These are phyloP conservation scores for Cuculus canorus DNA, from an alignment of 2,797 vertebrate genomes.

Conservation along the genomic window DNA sequence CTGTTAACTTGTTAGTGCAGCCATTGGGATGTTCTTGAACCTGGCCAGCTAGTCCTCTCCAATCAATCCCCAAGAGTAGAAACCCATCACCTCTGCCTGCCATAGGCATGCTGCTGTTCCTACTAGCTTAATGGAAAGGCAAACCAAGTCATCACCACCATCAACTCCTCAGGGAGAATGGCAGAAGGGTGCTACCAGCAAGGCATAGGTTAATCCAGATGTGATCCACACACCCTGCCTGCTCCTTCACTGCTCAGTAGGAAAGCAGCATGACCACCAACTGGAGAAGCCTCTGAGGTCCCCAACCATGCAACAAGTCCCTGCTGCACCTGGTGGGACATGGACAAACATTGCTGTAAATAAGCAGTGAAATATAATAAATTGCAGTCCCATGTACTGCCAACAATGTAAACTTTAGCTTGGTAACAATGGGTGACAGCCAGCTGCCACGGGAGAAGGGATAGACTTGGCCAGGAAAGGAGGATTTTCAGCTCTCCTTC, in stretches of 20 bases:
- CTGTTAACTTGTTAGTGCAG: neutral
- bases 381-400: neutral
- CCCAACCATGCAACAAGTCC: no score
- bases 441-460: neutral
- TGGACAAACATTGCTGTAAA: neutral
- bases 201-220: neutral
- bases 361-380: neutral
- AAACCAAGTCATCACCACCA: neutral
- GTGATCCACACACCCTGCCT: neutral
- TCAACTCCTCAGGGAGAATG: neutral
- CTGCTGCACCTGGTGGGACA: neutral
- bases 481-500: neutral
- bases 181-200: neutral
- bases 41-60: neutral
- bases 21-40: neutral
- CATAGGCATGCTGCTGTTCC: rapidly evolving
- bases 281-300: neutral
- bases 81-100: neutral
- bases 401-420: neutral
- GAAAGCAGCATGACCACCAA: neutral
- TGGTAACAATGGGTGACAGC: neutral
- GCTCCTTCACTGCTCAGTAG: neutral
- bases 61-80: neutral
- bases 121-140: neutral
- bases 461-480: neutral